A percentile compares a stretch with the other conserved stretches of the same genome.
Conservation (phyloP, 2,113 vertebrate genomes). For the Xiphophorus maculatus region DNA sequence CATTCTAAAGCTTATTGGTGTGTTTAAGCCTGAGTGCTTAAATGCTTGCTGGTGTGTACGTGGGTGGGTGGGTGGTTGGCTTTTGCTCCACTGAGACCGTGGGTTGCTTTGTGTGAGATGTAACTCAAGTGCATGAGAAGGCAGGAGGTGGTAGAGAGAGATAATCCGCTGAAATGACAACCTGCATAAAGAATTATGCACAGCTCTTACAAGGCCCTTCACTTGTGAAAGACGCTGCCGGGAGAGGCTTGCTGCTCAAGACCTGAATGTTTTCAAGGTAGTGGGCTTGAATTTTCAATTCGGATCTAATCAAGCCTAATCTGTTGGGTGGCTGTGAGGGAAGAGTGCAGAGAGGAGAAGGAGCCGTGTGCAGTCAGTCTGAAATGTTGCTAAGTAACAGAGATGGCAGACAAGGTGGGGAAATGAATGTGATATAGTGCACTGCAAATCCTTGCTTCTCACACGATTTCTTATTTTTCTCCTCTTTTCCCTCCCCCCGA, state of each 20-base stretch:
- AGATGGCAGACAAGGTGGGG: constrained; percentile 70
- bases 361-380: constrained; percentile 75
- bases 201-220: constrained; percentile 70
- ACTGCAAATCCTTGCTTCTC: constrained; percentile 72
- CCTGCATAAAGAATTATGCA: constrained; percentile 74
- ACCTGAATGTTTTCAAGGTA: constrained; percentile 77
- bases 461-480: constrained; percentile 62
- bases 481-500: constrained; percentile 33
- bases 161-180: constrained; percentile 76
- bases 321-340: constrained; percentile 54
- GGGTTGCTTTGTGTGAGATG: constrained; percentile 57
- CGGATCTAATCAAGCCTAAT: constrained; percentile 76
- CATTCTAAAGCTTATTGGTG: constrained; percentile 3
- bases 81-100: constrained; percentile 42
- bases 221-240: constrained; percentile 70
- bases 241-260: constrained; percentile 67
- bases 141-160: constrained; percentile 46
- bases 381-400: constrained; percentile 82
- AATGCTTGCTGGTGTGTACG: constrained; percentile 27
- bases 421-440: constrained; percentile 75
- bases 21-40: constrained; percentile 27
- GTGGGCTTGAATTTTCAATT: constrained; percentile 76
- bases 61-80: constrained; percentile 36
- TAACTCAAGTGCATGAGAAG: constrained; percentile 62
- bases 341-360: constrained; percentile 61